Conservation (phyloP, 2,113 vertebrate species). For the Sardina pilchardus region DNA sequence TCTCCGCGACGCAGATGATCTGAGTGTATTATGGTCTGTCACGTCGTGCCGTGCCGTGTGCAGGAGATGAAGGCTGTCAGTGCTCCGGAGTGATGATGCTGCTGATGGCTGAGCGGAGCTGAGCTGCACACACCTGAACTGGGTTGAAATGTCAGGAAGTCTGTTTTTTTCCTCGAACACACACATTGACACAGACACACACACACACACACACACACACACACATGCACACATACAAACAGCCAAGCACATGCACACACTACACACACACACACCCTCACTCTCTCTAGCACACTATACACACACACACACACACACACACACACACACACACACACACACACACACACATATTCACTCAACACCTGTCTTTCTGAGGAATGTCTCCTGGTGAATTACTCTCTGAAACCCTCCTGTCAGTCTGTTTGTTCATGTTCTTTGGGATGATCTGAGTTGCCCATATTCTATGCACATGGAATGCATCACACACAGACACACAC, state of each 20-base stretch:
- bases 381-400: no score
- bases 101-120: no score
- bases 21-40: conserved; percentile 73
- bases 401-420: no score
- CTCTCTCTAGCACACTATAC: no score
- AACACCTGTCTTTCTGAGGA: no score
- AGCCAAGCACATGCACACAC: neutral
- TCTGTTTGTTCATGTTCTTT: no score
- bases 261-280: neutral
- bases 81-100: conserved; percentile 27
- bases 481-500: neutral
- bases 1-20: conserved; percentile 69
- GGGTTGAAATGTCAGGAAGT: conserved; percentile 36
- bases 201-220: neutral
- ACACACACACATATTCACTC: neutral
- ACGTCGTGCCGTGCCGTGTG: conserved; percentile 67
- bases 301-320: neutral
- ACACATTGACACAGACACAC: neutral
- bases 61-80: conserved; percentile 71
- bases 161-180: neutral
- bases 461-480: no score
- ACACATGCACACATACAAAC: neutral
- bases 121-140: conserved; percentile 11
- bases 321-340: neutral
- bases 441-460: no score